These are phyloP conservation scores for Hippopotamus amphibius DNA, from an alignment of 2,113 vertebrate genomes.

Conservation along the genomic window DNA sequence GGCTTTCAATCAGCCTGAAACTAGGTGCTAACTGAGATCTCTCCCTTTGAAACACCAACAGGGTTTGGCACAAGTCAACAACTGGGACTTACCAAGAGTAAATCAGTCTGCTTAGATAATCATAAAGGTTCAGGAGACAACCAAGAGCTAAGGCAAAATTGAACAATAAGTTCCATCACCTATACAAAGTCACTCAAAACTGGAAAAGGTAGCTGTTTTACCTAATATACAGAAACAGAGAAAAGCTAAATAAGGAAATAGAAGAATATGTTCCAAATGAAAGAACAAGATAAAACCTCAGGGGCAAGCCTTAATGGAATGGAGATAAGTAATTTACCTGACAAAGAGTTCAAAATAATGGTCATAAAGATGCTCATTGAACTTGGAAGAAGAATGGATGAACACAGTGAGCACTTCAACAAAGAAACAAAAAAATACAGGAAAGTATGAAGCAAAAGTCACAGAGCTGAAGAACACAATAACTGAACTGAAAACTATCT, in stretches of 20 bases:
- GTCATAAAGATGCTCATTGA: neutral
- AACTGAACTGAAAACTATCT: neutral
- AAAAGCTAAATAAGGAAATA: neutral
- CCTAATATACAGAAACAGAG: no score
- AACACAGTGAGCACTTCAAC: neutral
- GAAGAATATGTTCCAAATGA: neutral
- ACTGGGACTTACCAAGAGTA: neutral
- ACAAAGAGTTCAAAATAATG: neutral
- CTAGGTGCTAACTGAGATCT: neutral
- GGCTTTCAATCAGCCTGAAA: neutral
- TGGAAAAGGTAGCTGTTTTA: neutral
- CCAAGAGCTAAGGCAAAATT: neutral
- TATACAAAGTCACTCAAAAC: neutral
- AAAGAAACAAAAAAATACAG: neutral
- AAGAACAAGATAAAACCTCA: neutral
- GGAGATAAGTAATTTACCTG: neutral
- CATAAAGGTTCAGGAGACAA: neutral
- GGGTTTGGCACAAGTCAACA: neutral
- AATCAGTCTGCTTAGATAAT: neutral
- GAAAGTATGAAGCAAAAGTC: neutral
- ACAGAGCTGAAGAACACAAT: neutral
- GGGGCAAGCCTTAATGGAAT: neutral
- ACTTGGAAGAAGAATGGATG: neutral
- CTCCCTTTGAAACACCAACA: neutral
- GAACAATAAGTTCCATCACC: neutral